Evolutionary conservation across 2,888 invertebrate genomes (phyloP).

Genomic region (Limulus polyphemus): DNA sequence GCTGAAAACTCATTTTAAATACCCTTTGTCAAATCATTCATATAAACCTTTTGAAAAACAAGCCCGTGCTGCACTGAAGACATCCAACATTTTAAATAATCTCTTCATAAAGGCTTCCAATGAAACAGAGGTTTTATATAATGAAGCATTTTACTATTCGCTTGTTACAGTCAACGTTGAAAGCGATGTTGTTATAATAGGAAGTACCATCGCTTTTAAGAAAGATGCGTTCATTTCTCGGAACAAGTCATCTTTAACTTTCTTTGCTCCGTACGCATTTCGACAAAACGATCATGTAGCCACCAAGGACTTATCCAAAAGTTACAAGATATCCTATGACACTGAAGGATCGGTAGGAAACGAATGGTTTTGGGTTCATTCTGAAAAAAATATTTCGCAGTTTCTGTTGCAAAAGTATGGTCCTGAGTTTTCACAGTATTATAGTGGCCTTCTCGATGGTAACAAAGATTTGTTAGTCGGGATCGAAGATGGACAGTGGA

Average conservation of each 20-base stretch:
- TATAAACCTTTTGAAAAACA: slow-evolving; percentile 9
- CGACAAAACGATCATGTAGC: no score
- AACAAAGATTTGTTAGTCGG: no score
- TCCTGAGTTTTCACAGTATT: no score
- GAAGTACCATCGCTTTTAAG: slow-evolving; percentile 10
- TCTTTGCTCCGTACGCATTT: no score
- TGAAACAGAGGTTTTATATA: slow-evolving; percentile 6
- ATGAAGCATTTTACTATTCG: slow-evolving; percentile 2
- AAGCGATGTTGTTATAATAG: slow-evolving; percentile 9
- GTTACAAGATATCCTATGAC: no score
- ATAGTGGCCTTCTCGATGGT: no score
- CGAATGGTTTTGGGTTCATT: no score
- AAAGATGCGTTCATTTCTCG: not conserved
- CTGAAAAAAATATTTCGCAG: no score
- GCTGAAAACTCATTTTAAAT: slow-evolving; percentile 1
- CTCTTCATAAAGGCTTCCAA: slow-evolving; percentile 7
- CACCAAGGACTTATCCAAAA: no score
- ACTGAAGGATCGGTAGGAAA: no score
- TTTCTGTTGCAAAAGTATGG: no score
- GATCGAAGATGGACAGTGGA: slow-evolving; percentile 13
- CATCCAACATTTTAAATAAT: slow-evolving; percentile 14
- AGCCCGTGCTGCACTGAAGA: slow-evolving; percentile 10
- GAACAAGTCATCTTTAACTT: no score
- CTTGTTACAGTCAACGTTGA: slow-evolving; percentile 11
- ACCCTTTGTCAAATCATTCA: slow-evolving; percentile 2